A percentile compares a stretch with the other conserved stretches of the same genome.
Conservation (phyloP, 2,797 vertebrate genomes). For the Prionace glauca region DNA sequence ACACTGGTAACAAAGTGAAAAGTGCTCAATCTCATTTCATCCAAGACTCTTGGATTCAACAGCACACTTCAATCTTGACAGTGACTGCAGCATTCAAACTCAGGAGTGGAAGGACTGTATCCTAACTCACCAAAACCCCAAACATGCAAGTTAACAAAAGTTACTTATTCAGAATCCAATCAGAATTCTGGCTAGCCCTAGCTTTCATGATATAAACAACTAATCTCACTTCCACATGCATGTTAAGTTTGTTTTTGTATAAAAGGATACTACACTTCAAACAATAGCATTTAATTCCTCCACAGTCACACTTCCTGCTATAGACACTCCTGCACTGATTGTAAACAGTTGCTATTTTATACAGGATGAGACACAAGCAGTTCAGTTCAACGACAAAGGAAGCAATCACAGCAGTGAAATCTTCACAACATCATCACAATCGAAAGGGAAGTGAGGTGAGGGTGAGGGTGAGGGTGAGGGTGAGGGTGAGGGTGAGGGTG, state of each 20-base stretch:
- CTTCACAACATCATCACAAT: background rate
- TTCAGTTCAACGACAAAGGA: background rate
- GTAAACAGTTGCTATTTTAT: background rate
- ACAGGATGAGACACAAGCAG: background rate
- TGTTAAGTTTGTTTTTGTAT: background rate
- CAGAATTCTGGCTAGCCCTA: background rate
- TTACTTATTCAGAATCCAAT: background rate
- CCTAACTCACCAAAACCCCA: background rate
- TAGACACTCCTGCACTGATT: background rate
- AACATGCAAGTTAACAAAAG: background rate
- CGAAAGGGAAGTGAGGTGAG: background rate
- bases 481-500: too few relatives aligned
- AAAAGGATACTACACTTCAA: background rate
- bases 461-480: too few relatives aligned
- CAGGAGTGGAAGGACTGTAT: background rate
- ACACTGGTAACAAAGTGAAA: background rate
- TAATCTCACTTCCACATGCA: conserved; percentile 32
- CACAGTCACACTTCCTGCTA: background rate
- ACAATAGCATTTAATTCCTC: conserved; percentile 24
- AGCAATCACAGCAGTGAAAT: background rate
- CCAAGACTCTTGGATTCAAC: background rate
- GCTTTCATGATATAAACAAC: conserved; percentile 12
- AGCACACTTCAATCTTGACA: background rate
- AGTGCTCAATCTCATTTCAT: background rate
- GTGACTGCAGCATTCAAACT: background rate